Conservation (phyloP, 2,888 invertebrate genomes). For the Agrotis exclamationis region DNA sequence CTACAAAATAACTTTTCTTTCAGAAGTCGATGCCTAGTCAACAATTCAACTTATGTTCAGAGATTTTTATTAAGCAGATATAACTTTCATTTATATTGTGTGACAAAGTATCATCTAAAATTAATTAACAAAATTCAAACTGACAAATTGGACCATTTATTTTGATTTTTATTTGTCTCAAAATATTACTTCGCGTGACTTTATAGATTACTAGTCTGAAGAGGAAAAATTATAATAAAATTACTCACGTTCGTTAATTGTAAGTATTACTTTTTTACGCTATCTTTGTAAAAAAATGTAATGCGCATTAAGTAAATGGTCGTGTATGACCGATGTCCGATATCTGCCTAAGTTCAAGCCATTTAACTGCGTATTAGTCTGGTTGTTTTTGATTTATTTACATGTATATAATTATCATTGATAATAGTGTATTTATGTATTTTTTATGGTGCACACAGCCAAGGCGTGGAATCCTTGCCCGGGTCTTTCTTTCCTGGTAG, state of each 20-base stretch:
- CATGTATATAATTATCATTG: constrained; percentile 16
- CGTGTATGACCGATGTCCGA: constrained; percentile 48
- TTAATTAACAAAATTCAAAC: constrained; percentile 1
- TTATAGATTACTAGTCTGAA: constrained; percentile 29
- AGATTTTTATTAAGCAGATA: background rate
- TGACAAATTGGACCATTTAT: constrained; percentile 23
- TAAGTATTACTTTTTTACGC: constrained; percentile 22
- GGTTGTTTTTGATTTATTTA: constrained; percentile 40
- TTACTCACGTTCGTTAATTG: constrained; percentile 35
- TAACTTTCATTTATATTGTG: constrained; percentile 7
- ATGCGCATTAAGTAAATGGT: constrained; percentile 46
- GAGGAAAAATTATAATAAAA: constrained; percentile 31
- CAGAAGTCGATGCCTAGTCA: no score
- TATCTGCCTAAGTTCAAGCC: constrained; percentile 63
- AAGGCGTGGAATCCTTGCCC: no score
- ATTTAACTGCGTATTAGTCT: constrained; percentile 59
- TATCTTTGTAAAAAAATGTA: constrained; percentile 55
- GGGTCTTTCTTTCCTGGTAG: no score
- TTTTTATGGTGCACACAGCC: background rate
- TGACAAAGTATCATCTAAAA: constrained; percentile 8
- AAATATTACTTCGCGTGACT: constrained; percentile 46
- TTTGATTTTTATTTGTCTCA: constrained; percentile 18
- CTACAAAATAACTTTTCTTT: no score
- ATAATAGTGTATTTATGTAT: constrained; percentile 34
- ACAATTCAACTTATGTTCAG: no score